Percentiles rank a stretch among this genome's conserved stretches.
phyloP scores from a whole-genome alignment of 1,140 invertebrate species.

The Augochlora pura region DNA sequence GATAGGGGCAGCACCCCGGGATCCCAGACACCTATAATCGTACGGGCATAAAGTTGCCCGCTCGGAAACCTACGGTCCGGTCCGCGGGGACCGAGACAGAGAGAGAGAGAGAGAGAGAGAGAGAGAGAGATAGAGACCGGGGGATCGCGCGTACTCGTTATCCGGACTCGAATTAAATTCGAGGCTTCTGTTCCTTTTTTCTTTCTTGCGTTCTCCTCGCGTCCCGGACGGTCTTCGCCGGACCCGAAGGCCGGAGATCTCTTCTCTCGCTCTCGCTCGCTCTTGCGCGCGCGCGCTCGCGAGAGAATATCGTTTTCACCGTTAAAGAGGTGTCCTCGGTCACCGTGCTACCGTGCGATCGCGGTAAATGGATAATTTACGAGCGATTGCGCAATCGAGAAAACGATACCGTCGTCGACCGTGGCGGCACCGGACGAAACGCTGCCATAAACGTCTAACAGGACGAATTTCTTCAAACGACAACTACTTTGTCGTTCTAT shows the following conservation, averaged over 20 bases:
- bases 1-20: conserved; percentile 59
- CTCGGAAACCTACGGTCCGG: conserved; percentile 45
- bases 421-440: too few species aligned
- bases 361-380: not conserved
- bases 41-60: conserved; percentile 57
- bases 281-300: too few species aligned
- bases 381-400: not conserved
- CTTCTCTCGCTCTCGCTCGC: too few species aligned
- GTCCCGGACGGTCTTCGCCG: not conserved
- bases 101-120: too few species aligned
- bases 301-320: too few species aligned
- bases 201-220: not conserved
- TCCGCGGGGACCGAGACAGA: not conserved
- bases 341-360: not conserved
- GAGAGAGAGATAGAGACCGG: too few species aligned
- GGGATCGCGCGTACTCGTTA: conserved; percentile 41
- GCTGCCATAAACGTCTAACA: too few species aligned
- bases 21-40: conserved; percentile 54
- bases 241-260: too few species aligned
- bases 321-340: too few species aligned
- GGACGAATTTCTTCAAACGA: too few species aligned
- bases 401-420: too few species aligned
- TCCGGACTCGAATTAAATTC: conserved; percentile 58
- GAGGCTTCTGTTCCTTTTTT: conserved; percentile 11
- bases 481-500: too few species aligned